Percentiles rank a stretch among this genome's conserved stretches.
phyloP scores from a whole-genome alignment of 2,113 vertebrate genomes.

The Lampris megalopsis region DNA sequence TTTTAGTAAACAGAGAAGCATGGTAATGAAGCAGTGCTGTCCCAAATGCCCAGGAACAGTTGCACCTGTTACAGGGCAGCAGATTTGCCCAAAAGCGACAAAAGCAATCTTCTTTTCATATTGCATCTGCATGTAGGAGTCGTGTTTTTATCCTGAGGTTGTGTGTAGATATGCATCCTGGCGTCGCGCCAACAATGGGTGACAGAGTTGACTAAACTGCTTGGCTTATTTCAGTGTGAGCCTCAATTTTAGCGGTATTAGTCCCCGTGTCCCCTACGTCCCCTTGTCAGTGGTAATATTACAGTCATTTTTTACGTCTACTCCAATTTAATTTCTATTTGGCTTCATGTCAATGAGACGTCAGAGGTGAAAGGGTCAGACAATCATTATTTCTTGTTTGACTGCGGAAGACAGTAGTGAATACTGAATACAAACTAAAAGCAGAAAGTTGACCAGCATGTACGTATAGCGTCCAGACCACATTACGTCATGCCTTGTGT shows the following conservation, averaged over 20 bases:
- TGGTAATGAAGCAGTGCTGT: too few relatives aligned
- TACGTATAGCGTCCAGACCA: too few relatives aligned
- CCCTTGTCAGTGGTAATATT: constrained; percentile 26
- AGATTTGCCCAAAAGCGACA: too few relatives aligned
- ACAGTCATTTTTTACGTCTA: constrained; percentile 43
- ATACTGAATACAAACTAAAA: not conserved
- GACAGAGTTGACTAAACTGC: constrained; percentile 51
- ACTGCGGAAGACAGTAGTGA: constrained; percentile 11
- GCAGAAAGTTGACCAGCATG: constrained; percentile 8
- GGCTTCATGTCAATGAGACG: constrained; percentile 34
- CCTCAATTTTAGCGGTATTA: constrained; percentile 52
- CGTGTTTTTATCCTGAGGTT: not conserved
- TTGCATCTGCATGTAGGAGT: not conserved
- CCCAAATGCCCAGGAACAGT: too few relatives aligned
- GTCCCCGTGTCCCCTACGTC: not conserved
- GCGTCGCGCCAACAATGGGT: constrained; percentile 27
- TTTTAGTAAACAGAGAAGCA: too few relatives aligned
- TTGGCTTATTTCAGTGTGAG: constrained; percentile 47
- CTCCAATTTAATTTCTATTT: constrained; percentile 38
- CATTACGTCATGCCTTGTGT: too few relatives aligned
- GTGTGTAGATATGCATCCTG: constrained; percentile 11
- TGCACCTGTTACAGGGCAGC: too few relatives aligned
- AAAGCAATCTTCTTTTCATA: not conserved
- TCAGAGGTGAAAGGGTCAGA: constrained; percentile 20
- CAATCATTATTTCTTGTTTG: constrained; percentile 46